Conservation (phyloP, 1,140 invertebrate genomes). For the Hyles euphorbiae region DNA sequence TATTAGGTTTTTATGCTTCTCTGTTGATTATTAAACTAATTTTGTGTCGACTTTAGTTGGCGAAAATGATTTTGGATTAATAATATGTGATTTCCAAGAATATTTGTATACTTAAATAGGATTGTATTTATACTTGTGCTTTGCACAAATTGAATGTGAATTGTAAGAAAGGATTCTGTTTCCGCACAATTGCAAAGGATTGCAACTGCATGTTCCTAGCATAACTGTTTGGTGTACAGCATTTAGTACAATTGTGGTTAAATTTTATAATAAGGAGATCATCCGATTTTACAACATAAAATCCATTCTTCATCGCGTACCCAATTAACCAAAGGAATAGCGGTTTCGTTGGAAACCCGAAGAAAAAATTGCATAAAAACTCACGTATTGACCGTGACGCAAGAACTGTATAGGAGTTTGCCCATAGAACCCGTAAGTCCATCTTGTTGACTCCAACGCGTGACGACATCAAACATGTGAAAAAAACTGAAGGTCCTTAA, state of each 20-base stretch:
- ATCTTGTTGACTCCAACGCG: slow-evolving; percentile 68
- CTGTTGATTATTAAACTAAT: no score
- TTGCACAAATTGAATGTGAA: no score
- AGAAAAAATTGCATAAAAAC: slow-evolving; percentile 53
- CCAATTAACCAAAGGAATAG: slow-evolving; percentile 42
- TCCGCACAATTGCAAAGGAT: no score
- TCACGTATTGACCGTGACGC: slow-evolving; percentile 68
- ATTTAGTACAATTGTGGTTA: slow-evolving; percentile 15
- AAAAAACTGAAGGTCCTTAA: slow-evolving; percentile 64
- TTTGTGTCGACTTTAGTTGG: no score
- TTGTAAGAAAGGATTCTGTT: no score
- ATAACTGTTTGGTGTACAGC: no score
- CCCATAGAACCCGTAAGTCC: slow-evolving; percentile 59
- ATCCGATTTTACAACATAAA: slow-evolving; percentile 30
- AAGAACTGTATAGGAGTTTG: slow-evolving; percentile 72
- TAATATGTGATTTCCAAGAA: no score
- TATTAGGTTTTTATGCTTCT: neutral
- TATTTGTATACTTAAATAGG: no score
- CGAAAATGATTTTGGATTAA: no score
- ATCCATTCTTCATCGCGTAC: slow-evolving; percentile 40
- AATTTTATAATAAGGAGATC: slow-evolving; percentile 22
- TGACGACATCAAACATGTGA: slow-evolving; percentile 58
- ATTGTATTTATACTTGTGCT: no score
- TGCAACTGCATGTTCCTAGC: no score
- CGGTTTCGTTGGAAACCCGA: slow-evolving; percentile 28